Evolutionary conservation across 64 coral and sea anemone genomes (phyloP).

Genomic region (Cladopsammia gracilis): DNA sequence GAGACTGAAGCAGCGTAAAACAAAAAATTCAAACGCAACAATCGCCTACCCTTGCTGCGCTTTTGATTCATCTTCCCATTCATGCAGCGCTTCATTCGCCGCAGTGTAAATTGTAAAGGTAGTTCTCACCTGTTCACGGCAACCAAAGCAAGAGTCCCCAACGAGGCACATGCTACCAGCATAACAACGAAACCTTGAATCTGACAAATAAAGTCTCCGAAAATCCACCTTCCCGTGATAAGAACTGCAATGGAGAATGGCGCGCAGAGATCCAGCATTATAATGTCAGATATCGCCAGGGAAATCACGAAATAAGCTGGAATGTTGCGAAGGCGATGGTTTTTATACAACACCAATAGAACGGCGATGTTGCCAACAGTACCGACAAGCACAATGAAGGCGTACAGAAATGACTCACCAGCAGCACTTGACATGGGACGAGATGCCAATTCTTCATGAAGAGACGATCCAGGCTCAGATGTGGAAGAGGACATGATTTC

Average conservation of each 20-base stretch:
- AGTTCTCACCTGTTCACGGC: slow-evolving; percentile 69
- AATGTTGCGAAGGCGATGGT: slow-evolving; percentile 65
- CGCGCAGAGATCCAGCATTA: slow-evolving; percentile 59
- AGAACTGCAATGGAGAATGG: slow-evolving; percentile 56
- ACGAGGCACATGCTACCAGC: slow-evolving; percentile 60
- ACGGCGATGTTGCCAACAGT: slow-evolving; percentile 60
- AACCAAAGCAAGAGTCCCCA: slow-evolving; percentile 58
- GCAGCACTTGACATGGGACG: background rate
- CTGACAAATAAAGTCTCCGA: slow-evolving; percentile 56
- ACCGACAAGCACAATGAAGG: slow-evolving; percentile 19
- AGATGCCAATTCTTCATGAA: slow-evolving; percentile 15
- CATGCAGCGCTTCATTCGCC: no score
- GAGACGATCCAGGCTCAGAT: background rate
- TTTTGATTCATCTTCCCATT: no score
- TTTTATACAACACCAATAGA: slow-evolving; percentile 68
- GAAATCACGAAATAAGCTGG: slow-evolving; percentile 70
- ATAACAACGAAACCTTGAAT: slow-evolving; percentile 69
- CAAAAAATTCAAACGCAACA: no score
- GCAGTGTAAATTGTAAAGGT: background rate
- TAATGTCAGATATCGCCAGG: slow-evolving; percentile 68
- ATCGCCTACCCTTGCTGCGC: no score
- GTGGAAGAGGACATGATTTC: background rate
- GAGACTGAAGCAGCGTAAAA: no score
- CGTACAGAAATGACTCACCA: slow-evolving; percentile 49
- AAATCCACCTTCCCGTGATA: slow-evolving; percentile 34